Evolutionary conservation across 1,140 invertebrate genomes (phyloP).

Genomic region (Drosophila neocordata): DNA sequence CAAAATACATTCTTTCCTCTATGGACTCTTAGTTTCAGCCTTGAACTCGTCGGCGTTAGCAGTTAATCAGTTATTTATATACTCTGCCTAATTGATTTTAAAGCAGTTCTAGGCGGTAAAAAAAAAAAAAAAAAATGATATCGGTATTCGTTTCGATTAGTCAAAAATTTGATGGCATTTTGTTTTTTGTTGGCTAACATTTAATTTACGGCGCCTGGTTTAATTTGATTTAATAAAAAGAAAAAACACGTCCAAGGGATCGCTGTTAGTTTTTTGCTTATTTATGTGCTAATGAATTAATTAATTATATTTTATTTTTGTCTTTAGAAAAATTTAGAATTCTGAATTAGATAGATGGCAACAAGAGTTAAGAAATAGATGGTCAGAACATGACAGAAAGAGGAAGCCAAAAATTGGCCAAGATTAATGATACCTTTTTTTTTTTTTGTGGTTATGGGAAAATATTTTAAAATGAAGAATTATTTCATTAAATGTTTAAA

Average conservation of each 20-base stretch:
- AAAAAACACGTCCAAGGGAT: not conserved
- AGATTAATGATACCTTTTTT: not conserved
- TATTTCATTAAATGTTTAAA: too few species aligned
- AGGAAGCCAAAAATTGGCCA: not conserved
- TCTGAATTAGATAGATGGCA: slow-evolving; percentile 39
- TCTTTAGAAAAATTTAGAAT: not conserved
- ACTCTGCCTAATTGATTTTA: slow-evolving; percentile 61
- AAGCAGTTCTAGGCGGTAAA: slow-evolving; percentile 55
- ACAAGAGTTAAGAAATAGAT: slow-evolving; percentile 12
- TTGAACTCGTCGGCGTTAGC: slow-evolving; percentile 58
- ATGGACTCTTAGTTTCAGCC: slow-evolving; percentile 41
- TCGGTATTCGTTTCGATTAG: slow-evolving; percentile 5
- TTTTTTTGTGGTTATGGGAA: not conserved
- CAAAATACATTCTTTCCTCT: slow-evolving; percentile 11
- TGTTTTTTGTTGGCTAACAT: not conserved
- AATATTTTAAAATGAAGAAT: too few species aligned
- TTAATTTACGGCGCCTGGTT: slow-evolving; percentile 39
- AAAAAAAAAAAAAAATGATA: not conserved
- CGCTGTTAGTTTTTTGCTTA: slow-evolving; percentile 37
- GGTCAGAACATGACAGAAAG: not conserved
- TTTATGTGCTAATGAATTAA: slow-evolving; percentile 34
- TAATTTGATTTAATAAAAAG: slow-evolving; percentile 12
- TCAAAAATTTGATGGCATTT: slow-evolving; percentile 1
- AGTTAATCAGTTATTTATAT: slow-evolving; percentile 70
- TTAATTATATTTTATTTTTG: slow-evolving; percentile 8